These are phyloP conservation scores for Troides helena DNA, from an alignment of 2,888 invertebrate genomes.

Conservation along the genomic window DNA sequence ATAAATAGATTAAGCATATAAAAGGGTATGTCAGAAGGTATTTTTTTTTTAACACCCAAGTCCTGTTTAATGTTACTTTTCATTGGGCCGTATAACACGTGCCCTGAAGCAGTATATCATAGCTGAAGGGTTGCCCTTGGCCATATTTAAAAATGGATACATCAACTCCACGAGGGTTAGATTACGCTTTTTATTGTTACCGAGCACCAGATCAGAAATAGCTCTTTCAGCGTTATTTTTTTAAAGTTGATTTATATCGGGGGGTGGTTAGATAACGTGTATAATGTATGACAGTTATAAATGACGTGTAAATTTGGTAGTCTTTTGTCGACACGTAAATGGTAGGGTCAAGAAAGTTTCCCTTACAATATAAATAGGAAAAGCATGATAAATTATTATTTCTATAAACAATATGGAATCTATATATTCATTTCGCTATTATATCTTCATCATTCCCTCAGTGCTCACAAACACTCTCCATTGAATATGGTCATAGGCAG, in stretches of 20 bases:
- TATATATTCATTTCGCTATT: no score
- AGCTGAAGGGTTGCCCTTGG: conserved; percentile 58
- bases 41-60: conserved; percentile 41
- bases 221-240: conserved; percentile 60
- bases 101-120: conserved; percentile 59
- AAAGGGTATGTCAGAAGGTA: conserved; percentile 37
- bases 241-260: conserved; percentile 55
- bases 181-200: conserved; percentile 62
- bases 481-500: no score
- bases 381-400: no score
- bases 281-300: conserved; percentile 39
- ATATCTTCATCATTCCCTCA: no score
- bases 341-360: not conserved
- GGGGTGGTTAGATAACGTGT: conserved; percentile 33
- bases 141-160: conserved; percentile 68
- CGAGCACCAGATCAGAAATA: conserved; percentile 56
- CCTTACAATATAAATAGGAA: no score
- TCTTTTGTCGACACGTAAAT: not conserved
- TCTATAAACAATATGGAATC: no score
- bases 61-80: conserved; percentile 60
- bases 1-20: conserved; percentile 45
- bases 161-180: conserved; percentile 52
- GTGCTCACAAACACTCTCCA: no score
- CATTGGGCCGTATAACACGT: conserved; percentile 61
- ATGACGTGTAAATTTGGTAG: conserved; percentile 37